Evolutionary conservation across 2,113 vertebrate species (phyloP).

Genomic region (Trachemys scripta): DNA sequence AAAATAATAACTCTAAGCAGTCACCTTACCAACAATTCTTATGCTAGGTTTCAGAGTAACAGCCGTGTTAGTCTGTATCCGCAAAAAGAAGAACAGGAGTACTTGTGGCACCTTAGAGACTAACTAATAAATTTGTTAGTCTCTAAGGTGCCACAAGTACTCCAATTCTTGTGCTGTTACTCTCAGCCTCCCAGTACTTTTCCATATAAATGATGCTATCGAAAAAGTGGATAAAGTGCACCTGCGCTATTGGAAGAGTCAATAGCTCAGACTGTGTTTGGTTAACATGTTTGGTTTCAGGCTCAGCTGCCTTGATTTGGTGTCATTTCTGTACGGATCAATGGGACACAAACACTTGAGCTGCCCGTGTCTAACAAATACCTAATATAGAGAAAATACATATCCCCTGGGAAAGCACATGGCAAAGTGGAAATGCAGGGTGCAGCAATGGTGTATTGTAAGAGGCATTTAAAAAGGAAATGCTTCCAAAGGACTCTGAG

Average conservation of each 20-base stretch:
- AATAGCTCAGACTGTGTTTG: slow-evolving; percentile 20
- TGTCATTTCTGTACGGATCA: not conserved
- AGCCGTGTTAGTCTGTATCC: too few relatives aligned
- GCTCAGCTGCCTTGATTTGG: not conserved
- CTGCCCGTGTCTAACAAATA: not conserved
- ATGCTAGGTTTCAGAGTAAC: too few relatives aligned
- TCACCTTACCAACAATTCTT: not conserved
- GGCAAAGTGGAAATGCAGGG: not conserved
- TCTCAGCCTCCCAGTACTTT: not conserved
- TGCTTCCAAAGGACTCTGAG: not conserved
- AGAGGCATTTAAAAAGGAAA: slow-evolving; percentile 10
- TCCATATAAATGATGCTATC: not conserved
- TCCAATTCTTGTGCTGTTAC: not conserved
- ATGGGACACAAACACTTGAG: not conserved
- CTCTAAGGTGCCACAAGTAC: too few relatives aligned
- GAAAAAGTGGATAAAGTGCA: not conserved
- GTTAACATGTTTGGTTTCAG: not conserved
- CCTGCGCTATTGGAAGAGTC: not conserved
- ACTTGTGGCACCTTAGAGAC: too few relatives aligned
- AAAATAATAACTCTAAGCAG: not conserved
- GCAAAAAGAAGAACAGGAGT: too few relatives aligned
- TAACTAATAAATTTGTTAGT: too few relatives aligned
- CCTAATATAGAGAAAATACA: not conserved
- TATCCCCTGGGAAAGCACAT: not conserved
- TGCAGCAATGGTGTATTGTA: not conserved